Conservation (phyloP, 2,113 vertebrate species). For the Tympanuchus pallidicinctus region DNA sequence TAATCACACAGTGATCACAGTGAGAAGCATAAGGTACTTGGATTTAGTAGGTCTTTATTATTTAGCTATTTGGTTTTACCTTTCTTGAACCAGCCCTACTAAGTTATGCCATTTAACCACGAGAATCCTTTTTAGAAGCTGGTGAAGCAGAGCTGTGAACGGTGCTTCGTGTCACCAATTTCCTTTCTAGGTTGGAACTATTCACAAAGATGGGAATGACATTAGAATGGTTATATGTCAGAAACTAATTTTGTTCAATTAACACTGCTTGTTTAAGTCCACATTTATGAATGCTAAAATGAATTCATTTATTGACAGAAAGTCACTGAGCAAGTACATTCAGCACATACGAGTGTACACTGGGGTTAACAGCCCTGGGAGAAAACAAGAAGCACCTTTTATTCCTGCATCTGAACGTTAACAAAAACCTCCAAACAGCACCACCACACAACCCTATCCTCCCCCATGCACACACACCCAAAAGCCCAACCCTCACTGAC, state of each 20-base stretch:
- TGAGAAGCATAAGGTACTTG: not conserved
- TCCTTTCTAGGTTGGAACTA: not conserved
- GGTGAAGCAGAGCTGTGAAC: not conserved
- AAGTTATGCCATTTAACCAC: not conserved
- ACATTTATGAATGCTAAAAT: fast-evolving
- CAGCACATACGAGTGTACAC: fast-evolving
- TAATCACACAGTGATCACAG: not conserved
- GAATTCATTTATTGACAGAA: not conserved
- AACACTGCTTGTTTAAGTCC: not conserved
- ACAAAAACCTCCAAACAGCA: not conserved
- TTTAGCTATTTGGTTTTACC: not conserved
- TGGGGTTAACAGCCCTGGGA: not conserved
- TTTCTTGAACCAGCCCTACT: not conserved
- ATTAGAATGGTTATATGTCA: too few species aligned
- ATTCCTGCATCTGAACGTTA: fast-evolving
- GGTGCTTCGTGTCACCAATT: not conserved
- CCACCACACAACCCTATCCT: not conserved
- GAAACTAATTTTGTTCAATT: not conserved
- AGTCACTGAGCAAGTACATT: not conserved
- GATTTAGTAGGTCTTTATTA: not conserved
- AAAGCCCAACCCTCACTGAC: fast-evolving
- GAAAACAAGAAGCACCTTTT: not conserved
- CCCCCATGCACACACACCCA: fast-evolving
- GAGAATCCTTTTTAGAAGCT: not conserved
- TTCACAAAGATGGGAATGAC: not conserved